phyloP scores from a whole-genome alignment of 2,888 invertebrate species.

The Geotrupes spiniger region DNA sequence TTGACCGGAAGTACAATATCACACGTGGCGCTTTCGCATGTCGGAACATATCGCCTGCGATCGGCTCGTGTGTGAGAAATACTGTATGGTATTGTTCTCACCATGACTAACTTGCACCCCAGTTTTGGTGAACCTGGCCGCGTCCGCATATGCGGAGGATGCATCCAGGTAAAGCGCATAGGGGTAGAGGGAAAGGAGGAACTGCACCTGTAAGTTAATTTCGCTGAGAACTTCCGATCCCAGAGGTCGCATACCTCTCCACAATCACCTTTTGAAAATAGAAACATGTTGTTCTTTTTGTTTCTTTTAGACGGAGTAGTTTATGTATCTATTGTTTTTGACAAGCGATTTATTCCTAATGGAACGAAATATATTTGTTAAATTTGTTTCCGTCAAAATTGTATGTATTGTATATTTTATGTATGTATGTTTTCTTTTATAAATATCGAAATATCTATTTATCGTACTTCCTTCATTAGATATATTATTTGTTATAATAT shows the following conservation, averaged over 20 bases:
- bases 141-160: slow-evolving; percentile 3
- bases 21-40: slow-evolving; percentile 9
- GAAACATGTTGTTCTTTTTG: not conserved
- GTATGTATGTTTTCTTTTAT: too few species aligned
- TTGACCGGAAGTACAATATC: slow-evolving; percentile 13
- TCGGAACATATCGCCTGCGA: slow-evolving; percentile 6
- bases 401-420: too few species aligned
- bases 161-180: slow-evolving; percentile 3
- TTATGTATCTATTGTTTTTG: not conserved
- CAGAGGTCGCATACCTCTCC: slow-evolving; percentile 5
- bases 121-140: not conserved
- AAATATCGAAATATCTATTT: too few species aligned
- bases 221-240: slow-evolving; percentile 20
- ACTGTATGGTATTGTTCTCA: slow-evolving; percentile 19
- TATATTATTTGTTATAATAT: too few species aligned
- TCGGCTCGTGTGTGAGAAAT: slow-evolving; percentile 17
- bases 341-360: not conserved
- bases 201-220: slow-evolving; percentile 18
- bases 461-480: too few species aligned
- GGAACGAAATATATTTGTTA: too few species aligned
- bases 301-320: not conserved
- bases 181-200: slow-evolving; percentile 5
- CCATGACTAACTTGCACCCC: slow-evolving; percentile 8
- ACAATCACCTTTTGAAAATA: not conserved
- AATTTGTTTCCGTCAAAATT: too few species aligned